These are phyloP conservation scores for Eupeodes corollae DNA, from an alignment of 1,140 invertebrate genomes.

Conservation along the genomic window DNA sequence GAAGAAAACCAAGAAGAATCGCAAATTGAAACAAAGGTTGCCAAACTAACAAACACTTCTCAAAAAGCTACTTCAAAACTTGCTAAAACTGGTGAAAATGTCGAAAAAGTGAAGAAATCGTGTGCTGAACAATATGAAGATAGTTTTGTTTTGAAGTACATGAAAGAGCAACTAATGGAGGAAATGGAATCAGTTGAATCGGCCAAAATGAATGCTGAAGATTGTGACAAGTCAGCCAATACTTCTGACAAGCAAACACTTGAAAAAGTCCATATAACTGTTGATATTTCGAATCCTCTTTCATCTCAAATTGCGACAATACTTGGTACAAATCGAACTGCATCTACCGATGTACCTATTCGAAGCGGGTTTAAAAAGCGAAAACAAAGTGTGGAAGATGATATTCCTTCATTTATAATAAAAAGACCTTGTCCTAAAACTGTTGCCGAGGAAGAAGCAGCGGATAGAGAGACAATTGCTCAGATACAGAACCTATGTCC, in stretches of 20 bases:
- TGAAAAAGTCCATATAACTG: slow-evolving; percentile 7
- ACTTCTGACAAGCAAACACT: neutral
- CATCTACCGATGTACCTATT: neutral
- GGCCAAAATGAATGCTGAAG: neutral
- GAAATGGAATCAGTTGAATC: neutral
- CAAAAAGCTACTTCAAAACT: too few relatives aligned
- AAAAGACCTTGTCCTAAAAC: slow-evolving; percentile 1
- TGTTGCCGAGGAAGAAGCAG: neutral
- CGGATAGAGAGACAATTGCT: slow-evolving; percentile 2
- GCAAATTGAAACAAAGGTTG: too few relatives aligned
- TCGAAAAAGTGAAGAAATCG: too few relatives aligned
- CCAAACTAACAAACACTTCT: too few relatives aligned
- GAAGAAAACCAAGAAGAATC: too few relatives aligned
- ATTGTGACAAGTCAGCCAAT: neutral
- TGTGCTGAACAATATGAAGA: too few relatives aligned
- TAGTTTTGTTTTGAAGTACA: too few relatives aligned
- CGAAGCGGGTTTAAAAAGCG: neutral
- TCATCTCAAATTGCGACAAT: slow-evolving; percentile 8
- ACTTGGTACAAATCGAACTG: slow-evolving; percentile 1
- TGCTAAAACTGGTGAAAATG: too few relatives aligned
- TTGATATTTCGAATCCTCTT: slow-evolving; percentile 7
- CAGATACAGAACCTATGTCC: slow-evolving; percentile 6
- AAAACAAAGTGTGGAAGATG: slow-evolving; percentile 8
- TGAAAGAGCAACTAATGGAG: too few relatives aligned
- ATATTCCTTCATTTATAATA: slow-evolving; percentile 10